Base-by-base conservation (phyloP, 2,797 vertebrate genomes). In the Dryobates pubescens region DNA sequence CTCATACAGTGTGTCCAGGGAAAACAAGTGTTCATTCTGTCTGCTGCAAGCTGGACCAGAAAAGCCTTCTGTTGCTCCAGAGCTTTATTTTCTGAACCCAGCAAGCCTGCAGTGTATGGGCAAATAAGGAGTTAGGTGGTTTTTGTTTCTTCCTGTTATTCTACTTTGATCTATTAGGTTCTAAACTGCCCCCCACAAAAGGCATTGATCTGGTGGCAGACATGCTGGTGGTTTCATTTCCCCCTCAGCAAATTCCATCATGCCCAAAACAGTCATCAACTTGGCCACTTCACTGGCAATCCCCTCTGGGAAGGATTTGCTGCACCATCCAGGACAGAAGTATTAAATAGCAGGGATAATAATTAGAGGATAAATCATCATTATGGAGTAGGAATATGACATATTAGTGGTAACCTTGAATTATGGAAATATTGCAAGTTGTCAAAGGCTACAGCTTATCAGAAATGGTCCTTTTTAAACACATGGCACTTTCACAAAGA, bases 191-290 rank as follows among this genome's bases (percentile, higher is more conserved):
- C 3, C 32, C 17, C n/a, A 47, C 56, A 59, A 88, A 82, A 85
- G n/a, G 13, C 56, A 92, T 49, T 63, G 90, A 74, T 93, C 78
- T 77, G 38, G 51, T 49, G 43, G 54, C 17, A 88, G 45, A 51
- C 34, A 27, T 9, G 9, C 45, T 86, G 56, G 49, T 85, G 59
- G 26, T 71, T 92, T 94, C 7, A 69, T 80, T 93, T 65, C 17
- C 47, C 51, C 27, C 32, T 27, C 34, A 74, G 91, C 71, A 72
- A 79, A 56, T 64, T 87, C 43, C 13, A 2, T 16, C 23, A 54
- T 89, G 74, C 41, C 41, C 47, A 65, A 72, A 78, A 12, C 47
- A 51, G 17, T 47, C 45, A 57, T 61, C 47, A 23, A 1, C 7
- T 17, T 53, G 43, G 80, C 59, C 19, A 26, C 41, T 86, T 68